Evolutionary conservation across 37 sponge, comb jelly and placozoan species (phyloP), one percentile per base, ranked within the genome.

Genomic region (Geodia barretti): DNA sequence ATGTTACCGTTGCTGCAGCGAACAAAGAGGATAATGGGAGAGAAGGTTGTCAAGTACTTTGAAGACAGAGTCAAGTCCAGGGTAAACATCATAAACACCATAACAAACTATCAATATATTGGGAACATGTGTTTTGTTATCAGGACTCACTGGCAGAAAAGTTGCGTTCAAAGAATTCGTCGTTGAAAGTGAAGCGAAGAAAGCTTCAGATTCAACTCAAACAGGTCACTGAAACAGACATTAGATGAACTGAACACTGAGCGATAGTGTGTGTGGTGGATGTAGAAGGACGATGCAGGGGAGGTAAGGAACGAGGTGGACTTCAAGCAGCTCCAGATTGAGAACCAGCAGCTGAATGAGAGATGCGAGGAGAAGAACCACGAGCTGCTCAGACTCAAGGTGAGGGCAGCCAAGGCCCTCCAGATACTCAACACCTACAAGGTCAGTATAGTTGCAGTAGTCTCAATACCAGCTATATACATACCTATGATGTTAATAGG

Each of bases 271-370:
- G 11, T 58, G 60, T 58, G 19, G 11, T 65, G 29, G 63, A 62
- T 11, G 14, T 47, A 91, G 90, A 96, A 93, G 76, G 96, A 96
- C 70, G 96, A 98, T 80, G 77, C 88, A 31, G 96, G 94, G 60
- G 96, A 96, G 41, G 98, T 96, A 26, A 66, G 86, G 58, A 84
- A 89, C 43, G 96, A 91, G 78, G 96, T 96, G 63, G 98, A 98
- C 79, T 98, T 94, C 84, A 86, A 96, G 59, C 99, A 98, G 67
- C 87, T 98, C 11, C 86, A 94, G 73, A 98, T 98, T 58, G 99
- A 98, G 78, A 96, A 98, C 71, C 91, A 94, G 72, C 96, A 96
- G 59, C 85, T 86, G 40, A 84, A 59, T 64, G 92, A 94, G 84
- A 79, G 86, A 60, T 93, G 89, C 67, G 97, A 92, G 43, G 99